Percentiles rank a stretch among this genome's conserved stretches.
These are phyloP conservation scores for Apoderus coryli DNA, from an alignment of 2,888 invertebrate genomes.

Conservation along the genomic window DNA sequence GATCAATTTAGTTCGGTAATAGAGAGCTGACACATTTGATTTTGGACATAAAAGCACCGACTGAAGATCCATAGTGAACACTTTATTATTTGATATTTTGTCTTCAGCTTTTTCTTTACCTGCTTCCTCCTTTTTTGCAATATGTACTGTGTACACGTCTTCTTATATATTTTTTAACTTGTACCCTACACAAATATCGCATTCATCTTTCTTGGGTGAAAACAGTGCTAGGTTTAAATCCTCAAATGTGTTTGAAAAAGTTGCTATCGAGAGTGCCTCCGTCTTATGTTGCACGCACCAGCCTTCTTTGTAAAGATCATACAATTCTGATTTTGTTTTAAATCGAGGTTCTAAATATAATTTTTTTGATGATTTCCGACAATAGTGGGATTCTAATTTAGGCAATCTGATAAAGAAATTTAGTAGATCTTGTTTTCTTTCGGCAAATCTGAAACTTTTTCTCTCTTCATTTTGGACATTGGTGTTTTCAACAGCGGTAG, in stretches of 20 bases:
- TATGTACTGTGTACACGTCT: too few relatives aligned
- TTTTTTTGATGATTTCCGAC: too few relatives aligned
- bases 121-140: too few relatives aligned
- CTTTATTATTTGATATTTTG: conserved; percentile 10
- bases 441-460: too few relatives aligned
- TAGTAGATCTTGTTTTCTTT: too few relatives aligned
- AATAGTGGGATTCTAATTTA: conserved; percentile 6
- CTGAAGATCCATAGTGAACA: conserved; percentile 13
- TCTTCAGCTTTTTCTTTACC: conserved; percentile 11
- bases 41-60: conserved; percentile 12
- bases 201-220: conserved; percentile 8
- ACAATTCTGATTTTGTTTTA: too few relatives aligned
- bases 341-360: conserved; percentile 8
- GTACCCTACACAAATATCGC: conserved; percentile 6
- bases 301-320: conserved; percentile 9
- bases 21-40: conserved; percentile 12
- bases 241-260: too few relatives aligned
- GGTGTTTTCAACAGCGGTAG: too few relatives aligned
- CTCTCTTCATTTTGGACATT: too few relatives aligned
- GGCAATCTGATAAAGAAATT: conserved; percentile 4
- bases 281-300: conserved; percentile 7
- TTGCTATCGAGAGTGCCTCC: conserved; percentile 2
- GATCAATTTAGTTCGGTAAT: conserved; percentile 13
- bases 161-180: too few relatives aligned
- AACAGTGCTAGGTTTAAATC: too few relatives aligned